These are phyloP conservation scores for Danio jaintianensis DNA, from an alignment of 2,797 vertebrate genomes.

Conservation along the genomic window DNA sequence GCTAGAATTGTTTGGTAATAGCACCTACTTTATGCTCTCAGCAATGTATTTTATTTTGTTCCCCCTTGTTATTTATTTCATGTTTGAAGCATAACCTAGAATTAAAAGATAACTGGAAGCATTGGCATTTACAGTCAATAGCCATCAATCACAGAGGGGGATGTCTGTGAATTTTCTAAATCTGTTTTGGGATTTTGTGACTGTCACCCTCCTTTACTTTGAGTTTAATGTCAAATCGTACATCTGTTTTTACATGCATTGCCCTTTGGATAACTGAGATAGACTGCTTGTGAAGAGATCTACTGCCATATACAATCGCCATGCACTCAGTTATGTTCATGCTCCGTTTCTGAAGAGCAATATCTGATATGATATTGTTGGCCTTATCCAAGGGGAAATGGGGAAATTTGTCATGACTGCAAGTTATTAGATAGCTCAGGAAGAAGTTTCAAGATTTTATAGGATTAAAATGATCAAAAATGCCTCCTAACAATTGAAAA, in stretches of 20 bases:
- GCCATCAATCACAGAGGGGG: constrained; percentile 39
- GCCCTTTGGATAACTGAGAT: constrained; percentile 30
- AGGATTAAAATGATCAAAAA: not conserved
- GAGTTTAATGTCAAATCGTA: constrained; percentile 56
- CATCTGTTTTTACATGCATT: constrained; percentile 54
- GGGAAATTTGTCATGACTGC: constrained; percentile 41
- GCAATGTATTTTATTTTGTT: constrained; percentile 5
- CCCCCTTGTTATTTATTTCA: not conserved
- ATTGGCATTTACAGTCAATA: constrained; percentile 50
- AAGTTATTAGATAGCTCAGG: constrained; percentile 41
- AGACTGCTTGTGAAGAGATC: constrained; percentile 36
- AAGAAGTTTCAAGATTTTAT: constrained; percentile 23
- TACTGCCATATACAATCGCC: constrained; percentile 31
- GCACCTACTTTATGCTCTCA: not conserved
- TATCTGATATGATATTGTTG: constrained; percentile 67
- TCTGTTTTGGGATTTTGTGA: constrained; percentile 48
- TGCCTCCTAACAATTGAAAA: not conserved
- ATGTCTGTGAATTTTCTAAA: constrained; percentile 40
- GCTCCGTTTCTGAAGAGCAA: constrained; percentile 32
- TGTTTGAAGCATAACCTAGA: not conserved
- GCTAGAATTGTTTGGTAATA: not conserved
- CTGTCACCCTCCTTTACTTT: constrained; percentile 49
- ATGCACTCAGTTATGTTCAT: constrained; percentile 44
- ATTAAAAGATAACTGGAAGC: constrained; percentile 26
- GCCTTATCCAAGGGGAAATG: constrained; percentile 49